A percentile compares a stretch with the other conserved stretches of the same genome.
Conservation (phyloP, 2,797 vertebrate species). For the Notolabrus celidotus region DNA sequence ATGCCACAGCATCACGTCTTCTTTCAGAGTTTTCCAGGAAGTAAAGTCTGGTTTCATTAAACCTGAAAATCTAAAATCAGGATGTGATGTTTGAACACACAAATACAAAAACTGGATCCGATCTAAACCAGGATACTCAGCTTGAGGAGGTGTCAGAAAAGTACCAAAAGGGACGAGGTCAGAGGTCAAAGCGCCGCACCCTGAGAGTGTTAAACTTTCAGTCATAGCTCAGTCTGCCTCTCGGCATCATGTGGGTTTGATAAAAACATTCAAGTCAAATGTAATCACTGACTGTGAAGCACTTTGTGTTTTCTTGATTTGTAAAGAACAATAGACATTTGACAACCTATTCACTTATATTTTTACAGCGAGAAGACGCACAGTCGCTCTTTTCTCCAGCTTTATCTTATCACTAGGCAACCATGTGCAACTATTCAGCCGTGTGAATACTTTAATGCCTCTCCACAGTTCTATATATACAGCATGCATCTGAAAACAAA, state of each 20-base stretch:
- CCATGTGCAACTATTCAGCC: slow-evolving; percentile 23
- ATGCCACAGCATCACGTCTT: no score
- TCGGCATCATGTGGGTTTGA: neutral
- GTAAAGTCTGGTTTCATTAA: no score
- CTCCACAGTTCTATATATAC: slow-evolving; percentile 21
- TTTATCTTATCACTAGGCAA: slow-evolving; percentile 60
- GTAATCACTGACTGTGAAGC: slow-evolving; percentile 31
- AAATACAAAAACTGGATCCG: no score
- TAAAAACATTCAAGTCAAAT: slow-evolving; percentile 21
- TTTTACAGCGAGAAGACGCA: slow-evolving; percentile 27
- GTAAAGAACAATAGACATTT: slow-evolving; percentile 46
- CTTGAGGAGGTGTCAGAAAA: no score
- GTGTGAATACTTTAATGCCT: neutral
- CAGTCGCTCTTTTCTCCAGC: slow-evolving; percentile 20
- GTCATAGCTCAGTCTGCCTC: slow-evolving; percentile 9
- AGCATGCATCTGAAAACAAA: slow-evolving; percentile 13
- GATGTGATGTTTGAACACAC: no score
- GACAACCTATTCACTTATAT: slow-evolving; percentile 53
- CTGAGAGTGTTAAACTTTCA: no score
- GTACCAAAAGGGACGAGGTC: no score
- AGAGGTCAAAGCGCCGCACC: slow-evolving; percentile 1
- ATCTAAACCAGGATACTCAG: no score
- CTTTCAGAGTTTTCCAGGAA: no score
- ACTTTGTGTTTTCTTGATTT: slow-evolving; percentile 45
- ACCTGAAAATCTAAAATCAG: no score